phyloP scores from a whole-genome alignment of 2,888 invertebrate genomes.

The Rhaphigaster nebulosa region DNA sequence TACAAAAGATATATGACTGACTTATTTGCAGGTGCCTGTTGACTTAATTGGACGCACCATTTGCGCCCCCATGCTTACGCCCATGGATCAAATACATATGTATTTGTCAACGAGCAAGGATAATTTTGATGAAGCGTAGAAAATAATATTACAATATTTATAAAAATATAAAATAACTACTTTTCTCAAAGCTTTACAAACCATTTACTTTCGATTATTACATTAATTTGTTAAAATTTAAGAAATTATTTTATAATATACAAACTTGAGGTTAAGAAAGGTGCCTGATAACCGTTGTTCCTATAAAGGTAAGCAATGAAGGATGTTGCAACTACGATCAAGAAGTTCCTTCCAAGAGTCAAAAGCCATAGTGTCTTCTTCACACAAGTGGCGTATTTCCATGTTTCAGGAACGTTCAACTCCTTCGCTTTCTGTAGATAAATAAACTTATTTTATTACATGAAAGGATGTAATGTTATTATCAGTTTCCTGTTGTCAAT shows the following conservation, averaged over 20 bases:
- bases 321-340: constrained; percentile 71
- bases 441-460: neutral
- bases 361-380: constrained; percentile 75
- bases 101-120: too few relatives aligned
- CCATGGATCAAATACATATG: too few relatives aligned
- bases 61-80: too few relatives aligned
- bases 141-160: too few relatives aligned
- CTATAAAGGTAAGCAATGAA: constrained; percentile 62
- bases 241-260: neutral
- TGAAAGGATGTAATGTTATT: neutral
- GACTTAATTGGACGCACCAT: too few relatives aligned
- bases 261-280: constrained; percentile 80
- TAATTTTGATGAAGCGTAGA: too few relatives aligned
- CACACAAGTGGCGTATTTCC: constrained; percentile 67
- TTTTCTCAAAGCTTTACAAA: too few relatives aligned
- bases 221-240: too few relatives aligned
- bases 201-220: too few relatives aligned
- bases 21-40: too few relatives aligned
- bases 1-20: too few relatives aligned
- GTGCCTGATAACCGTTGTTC: constrained; percentile 81
- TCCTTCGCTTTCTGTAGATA: constrained; percentile 75
- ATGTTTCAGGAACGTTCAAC: constrained; percentile 68
- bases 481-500: neutral
- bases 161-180: too few relatives aligned
- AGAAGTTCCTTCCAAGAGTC: constrained; percentile 79